These are phyloP conservation scores for Mesoligia furuncula DNA, from an alignment of 2,888 invertebrate species.

Conservation along the genomic window DNA sequence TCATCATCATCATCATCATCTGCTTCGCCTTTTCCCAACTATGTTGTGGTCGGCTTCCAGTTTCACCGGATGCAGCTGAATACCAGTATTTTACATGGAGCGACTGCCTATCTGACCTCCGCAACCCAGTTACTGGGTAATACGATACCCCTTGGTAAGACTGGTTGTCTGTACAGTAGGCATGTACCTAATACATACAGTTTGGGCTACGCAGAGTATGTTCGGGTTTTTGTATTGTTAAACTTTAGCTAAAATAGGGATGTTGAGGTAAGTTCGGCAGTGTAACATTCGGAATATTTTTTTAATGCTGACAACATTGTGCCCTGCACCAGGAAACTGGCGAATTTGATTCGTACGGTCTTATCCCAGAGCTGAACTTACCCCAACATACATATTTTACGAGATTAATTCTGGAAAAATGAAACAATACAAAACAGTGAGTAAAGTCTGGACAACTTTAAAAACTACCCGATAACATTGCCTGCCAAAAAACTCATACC, in stretches of 20 bases:
- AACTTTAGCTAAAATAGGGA: too few relatives aligned
- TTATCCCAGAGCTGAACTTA: neutral
- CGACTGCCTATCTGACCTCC: too few relatives aligned
- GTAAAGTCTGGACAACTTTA: neutral
- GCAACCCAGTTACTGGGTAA: too few relatives aligned
- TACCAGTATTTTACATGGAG: too few relatives aligned
- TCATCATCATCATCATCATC: too few relatives aligned
- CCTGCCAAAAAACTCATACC: neutral
- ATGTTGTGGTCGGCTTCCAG: too few relatives aligned
- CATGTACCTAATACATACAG: neutral
- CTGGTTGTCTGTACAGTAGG: too few relatives aligned
- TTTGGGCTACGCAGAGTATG: neutral
- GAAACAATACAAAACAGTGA: neutral
- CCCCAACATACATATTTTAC: neutral
- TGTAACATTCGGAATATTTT: neutral
- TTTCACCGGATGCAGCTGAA: too few relatives aligned
- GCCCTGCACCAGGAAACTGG: neutral
- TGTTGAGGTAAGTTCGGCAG: neutral
- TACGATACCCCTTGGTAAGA: too few relatives aligned
- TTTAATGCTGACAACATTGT: neutral
- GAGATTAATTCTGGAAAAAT: neutral
- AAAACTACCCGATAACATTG: neutral
- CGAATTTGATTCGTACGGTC: neutral
- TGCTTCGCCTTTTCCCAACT: too few relatives aligned
- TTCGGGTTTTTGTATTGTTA: neutral